A percentile compares a stretch with the other conserved stretches of the same genome.
These are phyloP conservation scores for Aporophyla lueneburgensis DNA, from an alignment of 2,888 invertebrate species.

Conservation along the genomic window DNA sequence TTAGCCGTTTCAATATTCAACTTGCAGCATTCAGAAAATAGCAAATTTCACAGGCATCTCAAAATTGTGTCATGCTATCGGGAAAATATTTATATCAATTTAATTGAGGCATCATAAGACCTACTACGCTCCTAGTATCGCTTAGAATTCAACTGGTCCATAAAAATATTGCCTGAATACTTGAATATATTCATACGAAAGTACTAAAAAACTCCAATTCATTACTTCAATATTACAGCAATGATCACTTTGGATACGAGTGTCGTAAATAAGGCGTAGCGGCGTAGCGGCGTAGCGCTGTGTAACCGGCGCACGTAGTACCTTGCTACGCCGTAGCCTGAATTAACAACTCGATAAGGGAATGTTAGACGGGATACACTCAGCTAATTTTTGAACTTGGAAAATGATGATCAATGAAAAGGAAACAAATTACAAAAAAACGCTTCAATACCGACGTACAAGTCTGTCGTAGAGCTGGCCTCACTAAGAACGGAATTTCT, in stretches of 20 bases:
- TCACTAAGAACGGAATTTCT: not conserved
- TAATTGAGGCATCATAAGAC: not conserved
- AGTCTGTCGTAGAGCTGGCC: no score
- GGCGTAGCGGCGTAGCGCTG: conserved; percentile 60
- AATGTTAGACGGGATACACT: conserved; percentile 31
- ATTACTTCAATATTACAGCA: conserved; percentile 60
- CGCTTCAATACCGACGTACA: no score
- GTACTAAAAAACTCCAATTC: conserved; percentile 55
- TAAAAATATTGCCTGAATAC: conserved; percentile 26
- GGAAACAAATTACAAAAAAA: not conserved
- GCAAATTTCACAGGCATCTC: not conserved
- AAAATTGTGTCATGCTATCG: not conserved
- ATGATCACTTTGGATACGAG: conserved; percentile 65
- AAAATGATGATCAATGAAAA: not conserved
- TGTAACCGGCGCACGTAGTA: conserved; percentile 66
- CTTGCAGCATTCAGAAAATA: not conserved
- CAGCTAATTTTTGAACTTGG: not conserved
- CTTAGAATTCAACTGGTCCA: not conserved
- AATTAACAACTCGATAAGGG: conserved; percentile 57
- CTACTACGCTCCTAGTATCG: not conserved
- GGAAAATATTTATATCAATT: no score
- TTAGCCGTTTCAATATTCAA: not conserved
- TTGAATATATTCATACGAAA: conserved; percentile 28
- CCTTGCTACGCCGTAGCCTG: conserved; percentile 64
- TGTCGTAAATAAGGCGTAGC: conserved; percentile 65